Conservation (phyloP, 2,113 vertebrate species). For the Tursiops truncatus region DNA sequence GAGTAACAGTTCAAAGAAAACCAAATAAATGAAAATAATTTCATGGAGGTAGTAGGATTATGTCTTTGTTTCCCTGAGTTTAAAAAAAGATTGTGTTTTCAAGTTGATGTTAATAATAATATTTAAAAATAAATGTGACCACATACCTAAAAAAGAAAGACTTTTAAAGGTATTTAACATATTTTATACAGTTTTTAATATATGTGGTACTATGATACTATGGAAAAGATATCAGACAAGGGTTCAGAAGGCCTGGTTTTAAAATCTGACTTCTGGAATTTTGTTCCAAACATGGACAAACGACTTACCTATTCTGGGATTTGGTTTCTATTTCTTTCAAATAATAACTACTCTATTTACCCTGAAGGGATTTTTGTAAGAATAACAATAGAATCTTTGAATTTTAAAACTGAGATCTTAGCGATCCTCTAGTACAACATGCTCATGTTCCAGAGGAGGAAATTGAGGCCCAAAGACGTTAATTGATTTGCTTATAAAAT, state of each 20-base stretch:
- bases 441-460: background rate
- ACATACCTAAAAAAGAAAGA: background rate
- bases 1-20: background rate
- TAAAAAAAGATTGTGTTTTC: background rate
- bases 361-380: slow-evolving; percentile 24
- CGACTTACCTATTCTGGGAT: background rate
- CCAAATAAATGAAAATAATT: slow-evolving; percentile 14
- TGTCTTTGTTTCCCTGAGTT: slow-evolving; percentile 15
- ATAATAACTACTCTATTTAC: background rate
- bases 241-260: background rate
- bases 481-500: slow-evolving; percentile 27
- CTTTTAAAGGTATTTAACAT: background rate
- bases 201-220: background rate
- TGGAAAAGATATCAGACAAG: background rate
- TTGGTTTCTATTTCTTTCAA: slow-evolving; percentile 26
- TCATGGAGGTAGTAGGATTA: background rate
- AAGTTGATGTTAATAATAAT: background rate
- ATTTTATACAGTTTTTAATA: slow-evolving; percentile 20
- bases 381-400: background rate
- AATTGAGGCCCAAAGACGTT: background rate
- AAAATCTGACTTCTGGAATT: background rate
- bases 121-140: slow-evolving; percentile 37
- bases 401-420: background rate
- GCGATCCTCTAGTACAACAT: background rate
- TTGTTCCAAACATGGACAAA: slow-evolving; percentile 28